Percentiles rank a stretch among this genome's conserved stretches.
Conservation (phyloP, 2,113 vertebrate species). For the Picathartes gymnocephalus region DNA sequence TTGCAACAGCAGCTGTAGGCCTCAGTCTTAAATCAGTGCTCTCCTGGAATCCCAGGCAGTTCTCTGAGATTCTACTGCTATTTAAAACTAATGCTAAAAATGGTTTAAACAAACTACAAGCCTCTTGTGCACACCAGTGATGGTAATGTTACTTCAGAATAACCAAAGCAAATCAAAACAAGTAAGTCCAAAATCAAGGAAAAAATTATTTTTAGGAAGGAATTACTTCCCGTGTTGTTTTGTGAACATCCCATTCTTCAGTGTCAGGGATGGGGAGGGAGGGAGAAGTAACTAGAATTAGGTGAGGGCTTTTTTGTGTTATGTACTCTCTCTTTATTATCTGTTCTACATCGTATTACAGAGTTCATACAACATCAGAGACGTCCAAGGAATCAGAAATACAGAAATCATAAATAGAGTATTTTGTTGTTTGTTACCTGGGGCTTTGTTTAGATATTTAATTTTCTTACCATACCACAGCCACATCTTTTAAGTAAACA, state of each 20-base stretch:
- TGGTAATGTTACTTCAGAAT: background rate
- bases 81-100: background rate
- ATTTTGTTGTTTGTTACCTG: background rate
- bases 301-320: background rate
- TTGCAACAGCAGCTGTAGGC: background rate
- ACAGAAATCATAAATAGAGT: background rate
- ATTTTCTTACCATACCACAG: background rate
- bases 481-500: background rate
- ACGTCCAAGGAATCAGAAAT: background rate
- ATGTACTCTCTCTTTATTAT: background rate
- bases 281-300: background rate
- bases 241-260: background rate
- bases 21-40: background rate
- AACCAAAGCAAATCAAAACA: background rate
- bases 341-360: background rate
- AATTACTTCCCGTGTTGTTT: background rate
- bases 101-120: background rate
- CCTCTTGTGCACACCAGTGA: accelerated
- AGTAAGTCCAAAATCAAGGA: background rate
- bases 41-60: background rate
- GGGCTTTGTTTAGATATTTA: background rate
- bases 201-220: background rate
- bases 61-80: background rate
- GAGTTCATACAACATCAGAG: background rate
- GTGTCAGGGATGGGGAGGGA: background rate